Evolutionary conservation across 2,113 vertebrate genomes (phyloP), one percentile per base, ranked within the genome.

Genomic region (Lagopus leucura): DNA sequence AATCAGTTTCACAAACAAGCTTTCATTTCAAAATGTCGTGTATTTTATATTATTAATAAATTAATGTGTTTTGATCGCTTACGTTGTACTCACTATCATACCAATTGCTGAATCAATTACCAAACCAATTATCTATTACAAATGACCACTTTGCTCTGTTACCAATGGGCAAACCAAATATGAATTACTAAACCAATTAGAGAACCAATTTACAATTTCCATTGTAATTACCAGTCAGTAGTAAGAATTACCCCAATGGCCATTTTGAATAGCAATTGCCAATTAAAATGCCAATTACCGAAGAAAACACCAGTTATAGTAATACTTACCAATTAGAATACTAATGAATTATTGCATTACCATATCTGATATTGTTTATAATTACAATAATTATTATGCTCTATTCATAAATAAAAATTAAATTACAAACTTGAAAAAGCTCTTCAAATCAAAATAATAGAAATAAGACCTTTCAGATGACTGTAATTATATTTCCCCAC

Each of bases 241-340:
- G 88, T 90, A 91, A 82, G 90, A 86, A 91, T 92, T 86, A 79
- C 82, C 90, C 85, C 95, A 83, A 88, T 84, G 91, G 93, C 90
- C 88, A 88, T 97, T 96, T 94, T 69, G 73, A 97, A 92, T 79
- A 86, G 61, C 93, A 90, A 90, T 93, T 90, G 76, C 88, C 79
- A 95, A 95, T 95, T 96, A 94, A 92, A 96, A 94, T 94, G 61
- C 82, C 93, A 96, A 94, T 95, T 95, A 96, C 85, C 79, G 74
- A 93, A 84, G 85, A 88, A 96, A 89, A 93, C 91, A 83, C 82
- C 82, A 83, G 92, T 95, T 94, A 95, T 65, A 74, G 94, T 94
- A 94, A 74, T 65, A 67, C 38, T 95, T 92, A 94, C 55, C 78
- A 95, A 91, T 89, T 96, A 93, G 82, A 92, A 94, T 94, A 83